A percentile compares a stretch with the other conserved stretches of the same genome.
These are phyloP conservation scores for Oncorhynchus mykiss DNA, from an alignment of 2,113 vertebrate species.

Conservation along the genomic window DNA sequence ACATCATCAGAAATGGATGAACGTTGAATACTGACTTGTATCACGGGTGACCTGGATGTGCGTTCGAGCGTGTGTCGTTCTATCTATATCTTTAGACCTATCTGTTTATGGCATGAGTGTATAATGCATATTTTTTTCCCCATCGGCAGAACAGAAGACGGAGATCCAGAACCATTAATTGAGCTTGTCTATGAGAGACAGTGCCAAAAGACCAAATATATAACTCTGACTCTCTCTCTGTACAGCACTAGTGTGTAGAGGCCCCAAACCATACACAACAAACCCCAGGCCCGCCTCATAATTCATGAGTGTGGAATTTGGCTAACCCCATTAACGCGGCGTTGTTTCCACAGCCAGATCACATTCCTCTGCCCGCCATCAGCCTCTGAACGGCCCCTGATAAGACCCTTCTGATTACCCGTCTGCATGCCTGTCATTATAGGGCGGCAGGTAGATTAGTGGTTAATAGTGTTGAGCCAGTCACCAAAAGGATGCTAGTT, in stretches of 20 bases:
- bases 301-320: slow-evolving; percentile 79
- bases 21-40: no score
- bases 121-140: slow-evolving; percentile 65
- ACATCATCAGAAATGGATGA: no score
- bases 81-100: not conserved
- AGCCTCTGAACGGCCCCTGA: slow-evolving; percentile 62
- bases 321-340: slow-evolving; percentile 65
- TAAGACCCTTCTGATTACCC: slow-evolving; percentile 74
- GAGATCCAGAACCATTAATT: slow-evolving; percentile 77
- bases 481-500: no score
- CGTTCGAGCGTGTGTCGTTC: not conserved
- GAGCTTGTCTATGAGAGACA: slow-evolving; percentile 78
- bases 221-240: slow-evolving; percentile 74
- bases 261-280: slow-evolving; percentile 90
- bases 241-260: not conserved
- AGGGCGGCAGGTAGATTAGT: slow-evolving; percentile 38
- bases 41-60: no score
- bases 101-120: slow-evolving; percentile 43
- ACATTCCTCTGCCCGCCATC: slow-evolving; percentile 60
- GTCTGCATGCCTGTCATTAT: slow-evolving; percentile 58
- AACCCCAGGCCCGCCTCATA: slow-evolving; percentile 80
- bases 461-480: no score
- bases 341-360: slow-evolving; percentile 68
- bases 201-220: slow-evolving; percentile 78
- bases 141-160: slow-evolving; percentile 59